phyloP scores from a whole-genome alignment of 2,113 vertebrate genomes.

The Syngnathus typhle region DNA sequence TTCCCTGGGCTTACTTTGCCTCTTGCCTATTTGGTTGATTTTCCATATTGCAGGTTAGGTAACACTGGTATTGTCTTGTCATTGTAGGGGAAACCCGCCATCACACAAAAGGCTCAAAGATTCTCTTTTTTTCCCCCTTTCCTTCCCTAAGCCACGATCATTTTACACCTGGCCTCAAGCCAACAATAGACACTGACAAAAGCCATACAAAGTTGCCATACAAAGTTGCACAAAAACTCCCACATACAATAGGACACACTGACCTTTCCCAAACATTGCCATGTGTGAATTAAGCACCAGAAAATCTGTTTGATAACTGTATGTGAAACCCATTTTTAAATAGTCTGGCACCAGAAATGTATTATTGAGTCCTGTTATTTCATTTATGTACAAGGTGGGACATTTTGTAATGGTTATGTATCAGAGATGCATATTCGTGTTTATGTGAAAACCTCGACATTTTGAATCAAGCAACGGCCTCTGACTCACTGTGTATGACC shows the following conservation, averaged over 20 bases:
- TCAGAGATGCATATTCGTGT: background rate
- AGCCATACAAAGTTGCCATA: background rate
- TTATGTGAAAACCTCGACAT: background rate
- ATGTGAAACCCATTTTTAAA: no score
- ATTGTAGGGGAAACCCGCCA: background rate
- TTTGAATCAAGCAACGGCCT: background rate
- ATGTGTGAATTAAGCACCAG: no score
- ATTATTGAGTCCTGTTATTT: no score
- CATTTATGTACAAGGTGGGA: no score
- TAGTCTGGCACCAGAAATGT: no score
- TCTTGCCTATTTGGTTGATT: no score
- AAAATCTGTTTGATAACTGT: no score
- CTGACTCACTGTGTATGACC: background rate
- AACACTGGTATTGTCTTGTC: background rate
- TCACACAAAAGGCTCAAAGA: background rate
- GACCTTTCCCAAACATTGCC: constrained; percentile 7
- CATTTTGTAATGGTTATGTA: background rate
- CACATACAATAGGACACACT: background rate
- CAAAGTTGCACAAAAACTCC: background rate
- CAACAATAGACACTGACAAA: constrained; percentile 21
- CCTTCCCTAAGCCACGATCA: constrained; percentile 10
- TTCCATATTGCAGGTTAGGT: background rate
- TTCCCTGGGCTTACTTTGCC: no score
- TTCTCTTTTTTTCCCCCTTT: background rate
- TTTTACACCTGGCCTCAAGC: constrained; percentile 22